Percentiles rank a stretch among this genome's conserved stretches.
These are phyloP conservation scores for Bufo gargarizans DNA, from an alignment of 2,113 vertebrate species.

Conservation along the genomic window DNA sequence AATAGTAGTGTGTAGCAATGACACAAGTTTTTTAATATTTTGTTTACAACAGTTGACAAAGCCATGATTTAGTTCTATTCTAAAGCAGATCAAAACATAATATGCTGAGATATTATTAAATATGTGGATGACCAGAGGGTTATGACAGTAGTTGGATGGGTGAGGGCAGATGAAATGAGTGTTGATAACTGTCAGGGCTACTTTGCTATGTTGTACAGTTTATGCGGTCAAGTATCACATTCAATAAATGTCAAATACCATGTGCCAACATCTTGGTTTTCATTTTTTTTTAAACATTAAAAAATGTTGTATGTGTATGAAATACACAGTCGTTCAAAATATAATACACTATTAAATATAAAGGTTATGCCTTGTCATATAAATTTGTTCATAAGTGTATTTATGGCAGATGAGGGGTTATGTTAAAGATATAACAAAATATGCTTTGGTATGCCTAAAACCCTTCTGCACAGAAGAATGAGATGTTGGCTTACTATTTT, in stretches of 20 bases:
- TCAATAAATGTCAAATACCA: conserved; percentile 13
- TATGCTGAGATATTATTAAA: conserved; percentile 31
- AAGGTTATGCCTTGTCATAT: neutral
- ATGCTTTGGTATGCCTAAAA: no score
- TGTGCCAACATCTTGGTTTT: neutral
- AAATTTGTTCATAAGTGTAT: neutral
- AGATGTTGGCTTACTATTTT: no score
- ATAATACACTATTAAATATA: neutral
- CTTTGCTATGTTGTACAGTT: conserved; percentile 55
- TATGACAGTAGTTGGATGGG: neutral
- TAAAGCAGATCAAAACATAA: neutral
- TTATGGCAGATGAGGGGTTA: neutral
- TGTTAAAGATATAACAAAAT: neutral
- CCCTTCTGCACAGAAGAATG: no score
- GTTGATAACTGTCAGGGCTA: conserved; percentile 51
- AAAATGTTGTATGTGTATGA: neutral
- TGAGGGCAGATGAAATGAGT: conserved; percentile 30
- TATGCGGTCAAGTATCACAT: conserved; percentile 47
- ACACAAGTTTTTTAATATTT: neutral
- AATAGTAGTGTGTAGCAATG: neutral
- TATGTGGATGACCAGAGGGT: conserved; percentile 41
- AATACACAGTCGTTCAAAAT: neutral
- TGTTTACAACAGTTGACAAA: neutral
- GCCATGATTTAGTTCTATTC: neutral
- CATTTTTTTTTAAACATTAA: neutral